A percentile compares a stretch with the other conserved stretches of the same genome.
Evolutionary conservation across 2,888 invertebrate genomes (phyloP).

Genomic region (Danaus chrysippus): DNA sequence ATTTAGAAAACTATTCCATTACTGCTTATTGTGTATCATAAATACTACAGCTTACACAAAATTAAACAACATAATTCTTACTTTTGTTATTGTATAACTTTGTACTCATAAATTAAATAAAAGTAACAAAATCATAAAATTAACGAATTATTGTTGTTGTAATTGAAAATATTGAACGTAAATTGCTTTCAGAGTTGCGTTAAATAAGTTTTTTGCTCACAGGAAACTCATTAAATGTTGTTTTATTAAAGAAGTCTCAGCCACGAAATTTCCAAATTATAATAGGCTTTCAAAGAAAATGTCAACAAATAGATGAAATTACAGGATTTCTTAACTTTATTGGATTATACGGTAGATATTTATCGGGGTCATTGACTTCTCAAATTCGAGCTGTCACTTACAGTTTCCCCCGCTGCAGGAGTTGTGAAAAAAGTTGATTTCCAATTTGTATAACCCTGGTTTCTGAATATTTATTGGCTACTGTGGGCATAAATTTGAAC

Average conservation of each 20-base stretch:
- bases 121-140: neutral
- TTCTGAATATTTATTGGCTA: slow-evolving; percentile 38
- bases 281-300: slow-evolving; percentile 10
- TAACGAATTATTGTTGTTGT: slow-evolving; percentile 1
- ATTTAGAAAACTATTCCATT: no score
- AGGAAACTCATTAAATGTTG: slow-evolving; percentile 8
- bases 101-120: neutral
- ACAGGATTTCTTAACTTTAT: slow-evolving; percentile 13
- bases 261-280: slow-evolving; percentile 9
- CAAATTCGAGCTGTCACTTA: slow-evolving; percentile 36
- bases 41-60: no score
- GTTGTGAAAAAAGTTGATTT: slow-evolving; percentile 36
- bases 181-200: slow-evolving; percentile 2
- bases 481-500: slow-evolving; percentile 30
- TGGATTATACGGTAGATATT: slow-evolving; percentile 9
- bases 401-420: slow-evolving; percentile 37
- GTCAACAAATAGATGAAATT: slow-evolving; percentile 11
- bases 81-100: neutral
- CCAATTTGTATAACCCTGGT: slow-evolving; percentile 37
- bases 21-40: no score
- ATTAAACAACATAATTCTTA: no score
- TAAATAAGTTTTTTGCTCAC: neutral
- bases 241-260: slow-evolving; percentile 8
- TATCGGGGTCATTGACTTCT: slow-evolving; percentile 21
- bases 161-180: neutral